Percentiles rank a stretch among this genome's conserved stretches.
phyloP scores from a whole-genome alignment of 2,797 vertebrate species.

The Serranus cabrilla region DNA sequence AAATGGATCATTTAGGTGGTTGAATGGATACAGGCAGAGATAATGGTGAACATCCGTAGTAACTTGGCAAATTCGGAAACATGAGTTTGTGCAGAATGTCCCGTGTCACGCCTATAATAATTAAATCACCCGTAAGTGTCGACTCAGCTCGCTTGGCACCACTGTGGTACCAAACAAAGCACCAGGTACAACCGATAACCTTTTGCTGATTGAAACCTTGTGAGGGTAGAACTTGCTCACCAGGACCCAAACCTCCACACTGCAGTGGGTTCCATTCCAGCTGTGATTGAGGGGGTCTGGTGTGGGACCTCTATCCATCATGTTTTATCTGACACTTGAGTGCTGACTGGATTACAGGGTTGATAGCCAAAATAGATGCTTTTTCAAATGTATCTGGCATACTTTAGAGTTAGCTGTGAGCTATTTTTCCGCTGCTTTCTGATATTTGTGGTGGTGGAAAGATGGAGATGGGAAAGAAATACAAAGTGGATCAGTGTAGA shows the following conservation, averaged over 20 bases:
- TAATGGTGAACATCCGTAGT: no score
- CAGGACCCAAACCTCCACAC: constrained; percentile 1
- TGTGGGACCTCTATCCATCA: constrained; percentile 60
- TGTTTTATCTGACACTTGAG: constrained; percentile 63
- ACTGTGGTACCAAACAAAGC: no score
- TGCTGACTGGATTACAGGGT: constrained; percentile 56
- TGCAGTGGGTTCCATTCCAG: constrained; percentile 11
- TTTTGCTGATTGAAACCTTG: no score
- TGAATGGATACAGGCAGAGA: no score
- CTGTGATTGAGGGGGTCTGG: constrained; percentile 11
- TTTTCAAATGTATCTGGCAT: constrained; percentile 4
- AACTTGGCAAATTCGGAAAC: no score
- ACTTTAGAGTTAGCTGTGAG: neutral
- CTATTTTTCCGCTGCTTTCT: neutral
- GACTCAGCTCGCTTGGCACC: no score
- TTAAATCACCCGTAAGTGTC: no score
- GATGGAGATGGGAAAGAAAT: neutral
- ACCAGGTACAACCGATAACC: no score
- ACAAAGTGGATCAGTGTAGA: neutral
- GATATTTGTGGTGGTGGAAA: constrained; percentile 8
- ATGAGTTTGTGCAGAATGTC: no score
- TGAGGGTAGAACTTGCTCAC: constrained; percentile 6
- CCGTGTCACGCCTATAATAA: no score
- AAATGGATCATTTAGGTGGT: no score
- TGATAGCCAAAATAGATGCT: constrained; percentile 6